Percentiles rank a stretch among this genome's conserved stretches.
phyloP scores from a whole-genome alignment of 2,888 invertebrate genomes.

The Beris morrisii region DNA sequence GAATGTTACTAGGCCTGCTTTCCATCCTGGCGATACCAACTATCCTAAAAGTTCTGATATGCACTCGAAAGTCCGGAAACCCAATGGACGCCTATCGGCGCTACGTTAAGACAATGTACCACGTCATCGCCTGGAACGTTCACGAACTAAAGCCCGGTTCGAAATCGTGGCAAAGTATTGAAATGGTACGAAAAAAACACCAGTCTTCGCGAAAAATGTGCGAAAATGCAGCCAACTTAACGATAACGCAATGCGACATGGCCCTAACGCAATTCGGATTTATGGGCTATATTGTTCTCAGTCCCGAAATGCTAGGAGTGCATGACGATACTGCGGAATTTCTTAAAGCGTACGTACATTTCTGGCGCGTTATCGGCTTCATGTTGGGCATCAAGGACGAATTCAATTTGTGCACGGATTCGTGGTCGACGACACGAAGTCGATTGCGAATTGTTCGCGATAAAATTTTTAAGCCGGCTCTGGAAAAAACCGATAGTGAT shows the following conservation, averaged over 20 bases:
- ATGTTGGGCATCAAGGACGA: constrained; percentile 82
- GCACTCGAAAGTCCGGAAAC: constrained; percentile 71
- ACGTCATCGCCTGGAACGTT: constrained; percentile 80
- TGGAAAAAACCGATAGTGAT: constrained; percentile 63
- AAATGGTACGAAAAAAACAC: constrained; percentile 68
- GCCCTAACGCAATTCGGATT: constrained; percentile 87
- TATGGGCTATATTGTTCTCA: constrained; percentile 71
- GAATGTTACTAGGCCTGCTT: constrained; percentile 76
- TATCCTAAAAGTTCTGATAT: constrained; percentile 69
- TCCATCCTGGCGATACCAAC: constrained; percentile 74
- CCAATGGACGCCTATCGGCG: constrained; percentile 69
- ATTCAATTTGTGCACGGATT: constrained; percentile 70
- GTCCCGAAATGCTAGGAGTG: constrained; percentile 68
- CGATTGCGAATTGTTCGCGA: constrained; percentile 60
- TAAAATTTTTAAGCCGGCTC: constrained; percentile 64
- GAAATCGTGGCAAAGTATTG: constrained; percentile 70
- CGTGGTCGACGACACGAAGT: constrained; percentile 63
- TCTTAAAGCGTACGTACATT: constrained; percentile 75
- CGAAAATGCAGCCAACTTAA: constrained; percentile 57
- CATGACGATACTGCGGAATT: constrained; percentile 60
- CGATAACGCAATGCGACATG: constrained; percentile 80
- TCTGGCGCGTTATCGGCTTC: constrained; percentile 82
- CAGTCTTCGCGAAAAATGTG: constrained; percentile 62
- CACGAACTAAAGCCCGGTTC: constrained; percentile 63
- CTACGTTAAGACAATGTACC: constrained; percentile 77